These are phyloP conservation scores for Pipistrellus kuhlii DNA, from an alignment of 2,797 vertebrate genomes.

Conservation along the genomic window DNA sequence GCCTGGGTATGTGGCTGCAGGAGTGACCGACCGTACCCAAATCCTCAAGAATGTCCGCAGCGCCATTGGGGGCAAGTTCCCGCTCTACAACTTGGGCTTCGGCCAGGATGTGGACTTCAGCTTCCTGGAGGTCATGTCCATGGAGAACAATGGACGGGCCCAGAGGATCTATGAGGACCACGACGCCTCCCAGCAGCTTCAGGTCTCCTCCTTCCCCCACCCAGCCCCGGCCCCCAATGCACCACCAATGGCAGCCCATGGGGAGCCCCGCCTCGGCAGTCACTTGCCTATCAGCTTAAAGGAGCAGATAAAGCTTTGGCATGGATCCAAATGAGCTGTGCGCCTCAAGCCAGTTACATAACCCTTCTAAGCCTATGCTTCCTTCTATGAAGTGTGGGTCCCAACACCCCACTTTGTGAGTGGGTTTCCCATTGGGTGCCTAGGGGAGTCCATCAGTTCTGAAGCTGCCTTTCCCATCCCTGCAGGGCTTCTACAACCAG, in stretches of 20 bases:
- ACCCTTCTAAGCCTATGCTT: not conserved
- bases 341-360: not conserved
- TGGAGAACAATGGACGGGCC: constrained; percentile 92
- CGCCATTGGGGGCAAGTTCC: constrained; percentile 89
- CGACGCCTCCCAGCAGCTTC: constrained; percentile 93
- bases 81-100: constrained; percentile 95
- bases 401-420: not conserved
- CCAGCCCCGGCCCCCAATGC: rapidly evolving
- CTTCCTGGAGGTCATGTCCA: constrained; percentile 94
- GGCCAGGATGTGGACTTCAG: constrained; percentile 92
- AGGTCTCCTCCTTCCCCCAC: constrained; percentile 85
- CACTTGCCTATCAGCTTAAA: not conserved
- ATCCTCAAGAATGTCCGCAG: constrained; percentile 90
- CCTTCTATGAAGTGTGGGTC: not conserved
- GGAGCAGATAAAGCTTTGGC: not conserved
- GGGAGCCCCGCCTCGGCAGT: not conserved
- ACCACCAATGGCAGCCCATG: rapidly evolving
- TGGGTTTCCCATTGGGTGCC: not conserved
- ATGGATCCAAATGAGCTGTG: not conserved
- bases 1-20: constrained; percentile 78
- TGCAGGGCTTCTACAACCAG: constrained; percentile 94
- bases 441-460: not conserved
- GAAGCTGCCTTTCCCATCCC: not conserved
- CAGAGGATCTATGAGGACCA: constrained; percentile 95
- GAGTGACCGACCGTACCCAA: constrained; percentile 68